A percentile compares a stretch with the other conserved stretches of the same genome.
Evolutionary conservation across 2,797 vertebrate genomes (phyloP).

Genomic region (Champsocephalus gunnari): DNA sequence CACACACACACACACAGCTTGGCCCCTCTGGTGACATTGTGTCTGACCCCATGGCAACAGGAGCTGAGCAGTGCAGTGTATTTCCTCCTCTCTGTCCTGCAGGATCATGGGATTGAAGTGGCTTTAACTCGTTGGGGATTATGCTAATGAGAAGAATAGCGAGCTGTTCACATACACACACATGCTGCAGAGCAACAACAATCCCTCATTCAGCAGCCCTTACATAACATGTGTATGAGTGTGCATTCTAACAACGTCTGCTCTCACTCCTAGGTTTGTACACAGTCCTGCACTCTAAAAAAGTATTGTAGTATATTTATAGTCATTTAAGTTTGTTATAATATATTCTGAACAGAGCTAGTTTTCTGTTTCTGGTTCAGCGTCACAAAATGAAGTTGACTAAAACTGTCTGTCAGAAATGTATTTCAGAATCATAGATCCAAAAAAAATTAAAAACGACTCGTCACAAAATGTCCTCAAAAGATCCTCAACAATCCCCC

Average conservation of each 20-base stretch:
- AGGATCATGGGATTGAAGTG: conserved; percentile 78
- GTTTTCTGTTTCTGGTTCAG: too few relatives aligned
- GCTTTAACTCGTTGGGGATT: conserved; percentile 72
- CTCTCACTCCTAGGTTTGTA: too few relatives aligned
- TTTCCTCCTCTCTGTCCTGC: conserved; percentile 11
- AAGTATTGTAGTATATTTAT: too few relatives aligned
- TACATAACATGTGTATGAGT: conserved; percentile 35
- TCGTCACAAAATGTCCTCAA: too few relatives aligned
- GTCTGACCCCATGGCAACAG: conserved; percentile 75
- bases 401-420: too few relatives aligned
- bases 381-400: not conserved
- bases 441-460: too few relatives aligned
- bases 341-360: too few relatives aligned
- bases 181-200: conserved; percentile 34
- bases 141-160: conserved; percentile 72
- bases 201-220: conserved; percentile 53
- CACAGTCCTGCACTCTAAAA: too few relatives aligned
- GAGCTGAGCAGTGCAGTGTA: conserved; percentile 20
- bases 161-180: conserved; percentile 43
- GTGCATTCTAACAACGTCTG: not conserved
- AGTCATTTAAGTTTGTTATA: too few relatives aligned
- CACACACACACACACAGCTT: conserved; percentile 30
- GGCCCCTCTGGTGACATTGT: conserved; percentile 62
- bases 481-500: too few relatives aligned
- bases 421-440: too few relatives aligned